A percentile compares a stretch with the other conserved stretches of the same genome.
Conservation (phyloP, 2,113 vertebrate genomes). For the Myotis brandtii region DNA sequence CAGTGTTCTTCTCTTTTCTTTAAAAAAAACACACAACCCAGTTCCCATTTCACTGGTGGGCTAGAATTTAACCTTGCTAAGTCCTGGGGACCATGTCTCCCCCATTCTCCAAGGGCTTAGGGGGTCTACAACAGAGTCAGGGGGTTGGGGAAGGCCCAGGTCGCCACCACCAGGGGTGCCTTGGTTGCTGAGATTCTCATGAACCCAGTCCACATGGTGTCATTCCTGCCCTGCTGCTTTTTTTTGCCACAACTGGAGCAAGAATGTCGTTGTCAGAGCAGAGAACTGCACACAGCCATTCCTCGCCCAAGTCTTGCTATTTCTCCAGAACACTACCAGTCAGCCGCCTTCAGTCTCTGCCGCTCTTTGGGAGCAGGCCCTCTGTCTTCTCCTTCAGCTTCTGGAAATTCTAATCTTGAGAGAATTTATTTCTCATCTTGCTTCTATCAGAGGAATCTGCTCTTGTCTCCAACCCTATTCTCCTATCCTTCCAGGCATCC, state of each 20-base stretch:
- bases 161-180: too few species aligned
- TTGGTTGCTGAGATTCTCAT: background rate
- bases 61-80: background rate
- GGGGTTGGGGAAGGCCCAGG: background rate
- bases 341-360: background rate
- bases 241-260: background rate
- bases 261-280: background rate
- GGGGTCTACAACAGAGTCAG: background rate
- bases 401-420: background rate
- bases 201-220: background rate
- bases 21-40: background rate
- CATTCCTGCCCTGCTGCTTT: background rate
- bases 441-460: background rate
- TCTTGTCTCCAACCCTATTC: background rate
- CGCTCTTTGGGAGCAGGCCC: background rate
- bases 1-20: background rate
- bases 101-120: too few species aligned
- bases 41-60: background rate
- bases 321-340: background rate
- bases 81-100: background rate
- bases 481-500: background rate
- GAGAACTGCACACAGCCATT: background rate
- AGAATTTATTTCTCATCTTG: constrained; percentile 6
- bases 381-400: background rate
- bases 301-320: background rate